Conservation (phyloP, 1,140 invertebrate genomes). For the Acromyrmex heyeri region DNA sequence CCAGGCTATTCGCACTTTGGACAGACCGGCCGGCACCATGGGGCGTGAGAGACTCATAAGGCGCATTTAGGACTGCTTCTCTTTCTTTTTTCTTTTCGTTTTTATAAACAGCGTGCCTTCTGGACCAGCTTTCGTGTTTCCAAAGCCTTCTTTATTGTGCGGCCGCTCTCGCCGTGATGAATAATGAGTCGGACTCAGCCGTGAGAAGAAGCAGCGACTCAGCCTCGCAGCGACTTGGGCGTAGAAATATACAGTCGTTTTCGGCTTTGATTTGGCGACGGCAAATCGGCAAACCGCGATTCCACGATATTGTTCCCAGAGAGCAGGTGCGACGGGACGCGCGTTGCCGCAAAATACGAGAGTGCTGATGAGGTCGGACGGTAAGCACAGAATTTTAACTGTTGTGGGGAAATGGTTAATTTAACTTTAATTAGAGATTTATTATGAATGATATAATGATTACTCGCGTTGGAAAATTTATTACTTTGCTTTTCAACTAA, state of each 20-base stretch:
- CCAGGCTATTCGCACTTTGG: conserved; percentile 71
- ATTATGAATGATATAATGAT: conserved; percentile 33
- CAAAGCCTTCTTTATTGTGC: conserved; percentile 68
- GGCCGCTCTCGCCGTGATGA: conserved; percentile 61
- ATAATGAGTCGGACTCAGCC: conserved; percentile 66
- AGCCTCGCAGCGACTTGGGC: conserved; percentile 50
- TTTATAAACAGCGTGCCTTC: conserved; percentile 65
- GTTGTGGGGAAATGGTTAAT: conserved; percentile 47
- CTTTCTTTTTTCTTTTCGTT: conserved; percentile 52
- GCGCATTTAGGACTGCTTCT: conserved; percentile 48
- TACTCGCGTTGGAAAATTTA: conserved; percentile 19
- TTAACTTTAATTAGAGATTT: conserved; percentile 64
- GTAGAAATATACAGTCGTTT: conserved; percentile 51
- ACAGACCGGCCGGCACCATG: conserved; percentile 20
- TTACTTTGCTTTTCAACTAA: conserved; percentile 14
- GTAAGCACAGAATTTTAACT: conserved; percentile 41
- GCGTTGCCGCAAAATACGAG: conserved; percentile 22
- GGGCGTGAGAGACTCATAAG: conserved; percentile 59
- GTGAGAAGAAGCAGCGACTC: conserved; percentile 49
- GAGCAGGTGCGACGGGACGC: conserved; percentile 55
- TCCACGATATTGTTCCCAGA: conserved; percentile 65
- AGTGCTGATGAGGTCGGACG: conserved; percentile 17
- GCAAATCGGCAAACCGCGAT: conserved; percentile 53
- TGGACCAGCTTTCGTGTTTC: conserved; percentile 69
- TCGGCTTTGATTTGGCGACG: conserved; percentile 55